These are phyloP conservation scores for Passerina amoena DNA, from an alignment of 2,113 vertebrate species.

Conservation along the genomic window DNA sequence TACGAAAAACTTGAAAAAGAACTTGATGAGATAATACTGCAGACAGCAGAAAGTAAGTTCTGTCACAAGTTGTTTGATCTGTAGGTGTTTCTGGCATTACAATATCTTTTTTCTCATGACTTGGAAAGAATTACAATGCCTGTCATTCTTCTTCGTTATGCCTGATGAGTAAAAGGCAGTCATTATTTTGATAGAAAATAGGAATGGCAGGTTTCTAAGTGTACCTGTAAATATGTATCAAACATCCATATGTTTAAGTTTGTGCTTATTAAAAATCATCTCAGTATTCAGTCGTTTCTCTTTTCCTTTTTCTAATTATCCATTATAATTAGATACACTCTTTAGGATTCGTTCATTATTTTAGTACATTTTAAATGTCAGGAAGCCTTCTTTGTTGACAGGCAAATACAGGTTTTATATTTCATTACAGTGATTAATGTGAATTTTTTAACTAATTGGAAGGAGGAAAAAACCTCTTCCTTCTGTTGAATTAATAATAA, in stretches of 20 bases:
- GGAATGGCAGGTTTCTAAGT: background rate
- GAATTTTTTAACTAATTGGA: background rate
- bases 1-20: constrained; percentile 94
- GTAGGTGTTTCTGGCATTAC: background rate
- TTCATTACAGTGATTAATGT: background rate
- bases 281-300: background rate
- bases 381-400: background rate
- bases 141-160: background rate
- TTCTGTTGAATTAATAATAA: background rate
- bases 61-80: background rate
- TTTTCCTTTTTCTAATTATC: background rate
- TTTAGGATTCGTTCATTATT: background rate
- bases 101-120: background rate
- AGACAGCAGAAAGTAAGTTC: constrained; percentile 92
- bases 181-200: constrained; percentile 7
- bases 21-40: constrained; percentile 94
- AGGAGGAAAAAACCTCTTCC: background rate
- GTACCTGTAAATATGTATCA: background rate
- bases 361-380: background rate
- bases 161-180: background rate
- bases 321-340: background rate
- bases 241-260: background rate
- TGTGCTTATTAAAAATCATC: background rate
- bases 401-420: background rate
- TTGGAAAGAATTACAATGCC: background rate